Evolutionary conservation across 2,888 invertebrate species (phyloP).

Genomic region (Heliconius charithonia): DNA sequence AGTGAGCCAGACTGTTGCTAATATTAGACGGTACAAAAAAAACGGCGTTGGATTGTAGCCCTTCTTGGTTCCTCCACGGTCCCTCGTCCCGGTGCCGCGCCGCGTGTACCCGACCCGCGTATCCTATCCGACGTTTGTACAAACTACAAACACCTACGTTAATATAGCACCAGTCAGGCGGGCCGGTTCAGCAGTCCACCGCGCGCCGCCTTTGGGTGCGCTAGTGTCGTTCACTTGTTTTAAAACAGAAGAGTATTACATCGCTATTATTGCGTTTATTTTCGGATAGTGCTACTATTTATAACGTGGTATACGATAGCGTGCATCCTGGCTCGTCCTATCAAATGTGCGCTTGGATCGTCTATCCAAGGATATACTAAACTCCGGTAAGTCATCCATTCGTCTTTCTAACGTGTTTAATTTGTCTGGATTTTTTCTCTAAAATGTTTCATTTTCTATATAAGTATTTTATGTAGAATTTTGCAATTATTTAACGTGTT

Average conservation of each 20-base stretch:
- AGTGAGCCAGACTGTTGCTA: constrained; percentile 71
- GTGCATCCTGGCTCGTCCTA: constrained; percentile 57
- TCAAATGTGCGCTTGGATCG: constrained; percentile 70
- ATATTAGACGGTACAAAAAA: constrained; percentile 77
- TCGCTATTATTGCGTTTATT: constrained; percentile 60
- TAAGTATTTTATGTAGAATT: constrained; percentile 42
- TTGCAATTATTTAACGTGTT: constrained; percentile 52
- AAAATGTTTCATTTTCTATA: constrained; percentile 29
- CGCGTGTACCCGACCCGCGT: constrained; percentile 56
- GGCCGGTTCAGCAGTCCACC: constrained; percentile 60
- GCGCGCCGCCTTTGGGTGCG: constrained; percentile 66
- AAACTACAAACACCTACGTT: neutral
- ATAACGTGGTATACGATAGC: constrained; percentile 62
- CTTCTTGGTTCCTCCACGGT: constrained; percentile 75
- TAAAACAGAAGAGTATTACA: constrained; percentile 63
- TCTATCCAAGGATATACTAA: constrained; percentile 72
- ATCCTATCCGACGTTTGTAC: constrained; percentile 50
- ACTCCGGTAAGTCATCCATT: constrained; percentile 71
- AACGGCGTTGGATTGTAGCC: constrained; percentile 67
- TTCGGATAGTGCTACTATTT: constrained; percentile 61
- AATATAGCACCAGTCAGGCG: constrained; percentile 19
- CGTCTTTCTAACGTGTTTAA: constrained; percentile 33
- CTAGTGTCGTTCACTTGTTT: constrained; percentile 62
- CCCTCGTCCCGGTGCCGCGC: constrained; percentile 61
- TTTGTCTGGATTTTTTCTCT: constrained; percentile 41